Conservation (phyloP, 2,797 vertebrate genomes). For the Lithobates sylvaticus region DNA sequence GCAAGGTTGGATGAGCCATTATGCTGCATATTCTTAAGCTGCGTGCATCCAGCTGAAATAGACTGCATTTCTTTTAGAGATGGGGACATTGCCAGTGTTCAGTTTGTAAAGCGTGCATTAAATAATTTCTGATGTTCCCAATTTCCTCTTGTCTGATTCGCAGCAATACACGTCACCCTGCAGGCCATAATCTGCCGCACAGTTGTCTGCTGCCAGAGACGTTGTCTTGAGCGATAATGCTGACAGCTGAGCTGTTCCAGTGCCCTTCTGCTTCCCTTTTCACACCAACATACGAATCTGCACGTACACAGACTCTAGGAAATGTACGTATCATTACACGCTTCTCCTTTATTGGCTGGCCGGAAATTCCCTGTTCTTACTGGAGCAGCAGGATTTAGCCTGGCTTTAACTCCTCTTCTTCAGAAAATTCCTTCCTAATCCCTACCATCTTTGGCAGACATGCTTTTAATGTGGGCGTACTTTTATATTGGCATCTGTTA, state of each 20-base stretch:
- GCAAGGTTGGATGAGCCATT: not conserved
- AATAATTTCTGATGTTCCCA: not conserved
- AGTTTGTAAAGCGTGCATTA: not conserved
- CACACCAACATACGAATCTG: conserved; percentile 12
- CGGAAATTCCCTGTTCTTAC: not conserved
- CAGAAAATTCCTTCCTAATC: not conserved
- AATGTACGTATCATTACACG: not conserved
- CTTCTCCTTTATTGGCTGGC: conserved; percentile 7
- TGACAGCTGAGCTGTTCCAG: conserved; percentile 54
- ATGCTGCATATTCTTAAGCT: too few species aligned
- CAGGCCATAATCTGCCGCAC: not conserved
- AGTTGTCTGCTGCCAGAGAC: not conserved
- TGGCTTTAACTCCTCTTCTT: not conserved
- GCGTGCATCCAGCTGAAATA: not conserved
- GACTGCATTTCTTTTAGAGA: not conserved
- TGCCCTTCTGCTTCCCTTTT: conserved; percentile 13
- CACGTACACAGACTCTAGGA: conserved; percentile 24
- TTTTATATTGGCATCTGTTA: not conserved
- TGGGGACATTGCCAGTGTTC: not conserved
- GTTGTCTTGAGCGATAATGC: not conserved
- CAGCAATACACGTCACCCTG: not conserved
- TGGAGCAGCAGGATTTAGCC: not conserved
- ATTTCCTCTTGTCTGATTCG: not conserved
- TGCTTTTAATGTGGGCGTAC: conserved; percentile 11
- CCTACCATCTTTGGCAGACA: not conserved